Conservation (phyloP, 2,113 vertebrate genomes). For the Eurypyga helias region DNA sequence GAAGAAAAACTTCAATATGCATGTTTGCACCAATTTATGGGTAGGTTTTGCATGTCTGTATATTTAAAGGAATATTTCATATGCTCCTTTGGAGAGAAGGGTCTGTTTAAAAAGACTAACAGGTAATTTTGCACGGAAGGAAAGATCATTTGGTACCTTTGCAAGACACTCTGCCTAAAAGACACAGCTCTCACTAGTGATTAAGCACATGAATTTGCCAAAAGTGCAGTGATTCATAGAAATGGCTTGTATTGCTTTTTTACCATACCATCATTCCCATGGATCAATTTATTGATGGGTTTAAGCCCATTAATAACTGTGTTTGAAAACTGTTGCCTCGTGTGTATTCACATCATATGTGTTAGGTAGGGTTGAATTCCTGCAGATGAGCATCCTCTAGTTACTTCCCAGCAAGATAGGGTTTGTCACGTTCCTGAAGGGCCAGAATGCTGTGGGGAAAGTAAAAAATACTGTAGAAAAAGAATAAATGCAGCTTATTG, state of each 20-base stretch:
- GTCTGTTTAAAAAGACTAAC: not conserved
- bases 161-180: not conserved
- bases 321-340: not conserved
- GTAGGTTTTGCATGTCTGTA: not conserved
- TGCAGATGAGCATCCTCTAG: not conserved
- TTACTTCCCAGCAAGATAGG: not conserved
- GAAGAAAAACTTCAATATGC: slow-evolving; percentile 19
- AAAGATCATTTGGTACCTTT: not conserved
- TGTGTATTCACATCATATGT: not conserved
- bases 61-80: slow-evolving; percentile 25
- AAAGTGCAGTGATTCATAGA: not conserved
- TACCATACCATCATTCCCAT: not conserved
- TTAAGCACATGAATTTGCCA: not conserved
- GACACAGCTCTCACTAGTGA: not conserved
- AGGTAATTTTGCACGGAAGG: not conserved
- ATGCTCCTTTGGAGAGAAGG: not conserved
- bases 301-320: not conserved
- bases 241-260: not conserved
- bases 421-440: not conserved
- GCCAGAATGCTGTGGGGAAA: not conserved
- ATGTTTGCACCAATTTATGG: slow-evolving; percentile 15
- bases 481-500: not conserved
- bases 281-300: not conserved
- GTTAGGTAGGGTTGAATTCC: not conserved
- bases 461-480: not conserved